phyloP scores from a whole-genome alignment of 1,140 invertebrate species.

The Subanguina moxae region DNA sequence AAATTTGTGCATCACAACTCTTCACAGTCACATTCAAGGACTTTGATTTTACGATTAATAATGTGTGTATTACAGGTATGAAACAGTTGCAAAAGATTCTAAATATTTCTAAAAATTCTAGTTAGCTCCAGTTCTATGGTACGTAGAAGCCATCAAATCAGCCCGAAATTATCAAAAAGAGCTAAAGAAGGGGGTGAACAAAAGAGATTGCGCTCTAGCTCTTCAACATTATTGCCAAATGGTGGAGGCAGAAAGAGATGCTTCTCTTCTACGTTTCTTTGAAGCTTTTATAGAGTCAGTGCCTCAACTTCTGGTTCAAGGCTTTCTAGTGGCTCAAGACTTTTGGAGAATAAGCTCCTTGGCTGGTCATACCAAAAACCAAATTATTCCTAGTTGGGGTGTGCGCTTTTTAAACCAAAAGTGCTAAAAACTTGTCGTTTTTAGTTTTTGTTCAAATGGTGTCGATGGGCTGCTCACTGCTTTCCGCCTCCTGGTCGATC shows the following conservation, averaged over 20 bases:
- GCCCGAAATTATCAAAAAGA: constrained; percentile 17
- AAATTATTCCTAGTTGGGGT: not conserved
- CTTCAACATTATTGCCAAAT: constrained; percentile 28
- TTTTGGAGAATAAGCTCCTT: constrained; percentile 12
- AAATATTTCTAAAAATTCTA: not conserved
- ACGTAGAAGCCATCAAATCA: constrained; percentile 18
- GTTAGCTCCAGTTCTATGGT: constrained; percentile 26
- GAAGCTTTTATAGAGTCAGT: constrained; percentile 25
- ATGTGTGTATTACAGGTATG: constrained; percentile 10
- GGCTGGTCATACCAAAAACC: not conserved
- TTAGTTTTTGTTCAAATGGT: constrained; percentile 18
- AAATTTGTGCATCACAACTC: not conserved
- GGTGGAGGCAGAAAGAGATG: constrained; percentile 33
- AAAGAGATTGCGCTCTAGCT: constrained; percentile 3
- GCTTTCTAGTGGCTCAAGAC: constrained; percentile 24
- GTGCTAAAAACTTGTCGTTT: constrained; percentile 4
- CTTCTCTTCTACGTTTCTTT: constrained; percentile 24
- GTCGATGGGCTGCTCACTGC: constrained; percentile 21
- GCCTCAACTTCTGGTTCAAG: constrained; percentile 29
- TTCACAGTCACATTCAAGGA: not conserved
- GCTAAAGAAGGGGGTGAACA: constrained; percentile 4
- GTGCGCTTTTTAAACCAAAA: not conserved
- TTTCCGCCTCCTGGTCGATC: constrained; percentile 20
- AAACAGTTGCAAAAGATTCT: constrained; percentile 11
- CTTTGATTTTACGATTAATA: not conserved